Conservation (phyloP, 2,113 vertebrate genomes). For the Ammodytes dubius region DNA sequence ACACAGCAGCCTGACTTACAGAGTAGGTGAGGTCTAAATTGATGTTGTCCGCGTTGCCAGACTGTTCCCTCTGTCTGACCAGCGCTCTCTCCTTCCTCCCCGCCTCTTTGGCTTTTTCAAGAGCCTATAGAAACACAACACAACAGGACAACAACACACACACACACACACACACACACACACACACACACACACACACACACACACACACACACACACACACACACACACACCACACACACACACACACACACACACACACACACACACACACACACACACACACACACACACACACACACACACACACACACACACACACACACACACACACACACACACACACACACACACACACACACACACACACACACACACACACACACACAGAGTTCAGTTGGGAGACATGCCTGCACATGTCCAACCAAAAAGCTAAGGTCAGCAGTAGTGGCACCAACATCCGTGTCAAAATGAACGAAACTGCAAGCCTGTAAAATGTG, state of each 20-base stretch:
- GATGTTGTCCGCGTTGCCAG: constrained; percentile 87
- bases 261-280: no score
- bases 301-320: no score
- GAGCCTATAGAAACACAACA: constrained; percentile 80
- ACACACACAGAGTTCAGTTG: no score
- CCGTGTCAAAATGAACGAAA: neutral
- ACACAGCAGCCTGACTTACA: constrained; percentile 84
- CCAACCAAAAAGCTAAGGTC: no score
- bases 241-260: no score
- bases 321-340: no score
- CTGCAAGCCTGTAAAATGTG: neutral
- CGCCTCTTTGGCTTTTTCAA: constrained; percentile 98
- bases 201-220: neutral
- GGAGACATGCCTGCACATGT: no score
- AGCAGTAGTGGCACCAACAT: neutral
- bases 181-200: neutral
- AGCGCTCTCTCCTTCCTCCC: constrained; percentile 93
- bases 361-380: no score
- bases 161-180: neutral
- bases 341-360: no score
- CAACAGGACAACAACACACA: neutral
- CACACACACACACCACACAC: neutral
- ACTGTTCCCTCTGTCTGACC: constrained; percentile 93
- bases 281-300: no score
- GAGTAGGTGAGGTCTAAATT: constrained; percentile 95